phyloP scores from a whole-genome alignment of 2,113 vertebrate species.

The Varanus komodoensis region DNA sequence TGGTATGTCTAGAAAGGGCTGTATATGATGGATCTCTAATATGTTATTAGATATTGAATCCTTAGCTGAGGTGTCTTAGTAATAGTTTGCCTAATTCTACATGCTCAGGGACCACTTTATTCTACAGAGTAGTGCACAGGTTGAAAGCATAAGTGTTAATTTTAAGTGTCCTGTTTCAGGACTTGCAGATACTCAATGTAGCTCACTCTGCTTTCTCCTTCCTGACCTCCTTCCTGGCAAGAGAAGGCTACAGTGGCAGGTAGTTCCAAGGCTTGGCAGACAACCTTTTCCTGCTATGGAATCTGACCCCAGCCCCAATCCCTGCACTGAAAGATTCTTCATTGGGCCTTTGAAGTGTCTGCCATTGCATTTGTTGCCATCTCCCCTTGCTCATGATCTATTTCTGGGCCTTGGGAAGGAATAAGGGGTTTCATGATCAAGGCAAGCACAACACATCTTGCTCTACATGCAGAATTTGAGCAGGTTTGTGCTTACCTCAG shows the following conservation, averaged over 20 bases:
- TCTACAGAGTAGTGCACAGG: not conserved
- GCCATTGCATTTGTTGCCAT: not conserved
- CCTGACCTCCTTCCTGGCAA: not conserved
- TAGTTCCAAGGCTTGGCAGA: not conserved
- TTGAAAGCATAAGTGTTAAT: not conserved
- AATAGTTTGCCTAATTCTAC: not conserved
- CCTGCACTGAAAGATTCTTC: not conserved
- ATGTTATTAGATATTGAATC: conserved; percentile 1
- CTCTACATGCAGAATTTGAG: not conserved
- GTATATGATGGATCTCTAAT: not conserved
- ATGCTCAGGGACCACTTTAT: not conserved
- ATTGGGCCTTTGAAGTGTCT: not conserved
- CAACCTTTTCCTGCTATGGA: not conserved
- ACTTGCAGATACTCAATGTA: not conserved
- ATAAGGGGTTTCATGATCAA: not conserved
- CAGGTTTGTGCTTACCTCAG: not conserved
- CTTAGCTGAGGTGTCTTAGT: not conserved
- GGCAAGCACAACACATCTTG: not conserved
- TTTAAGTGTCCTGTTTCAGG: not conserved
- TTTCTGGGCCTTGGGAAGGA: not conserved
- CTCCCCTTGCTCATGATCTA: not conserved
- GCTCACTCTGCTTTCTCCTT: not conserved
- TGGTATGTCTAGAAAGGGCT: not conserved
- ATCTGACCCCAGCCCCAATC: not conserved
- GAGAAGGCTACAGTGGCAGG: not conserved